A percentile compares a stretch with the other conserved stretches of the same genome.
Evolutionary conservation across 2,797 vertebrate species (phyloP).

Genomic region (Etheostoma nigrum): DNA sequence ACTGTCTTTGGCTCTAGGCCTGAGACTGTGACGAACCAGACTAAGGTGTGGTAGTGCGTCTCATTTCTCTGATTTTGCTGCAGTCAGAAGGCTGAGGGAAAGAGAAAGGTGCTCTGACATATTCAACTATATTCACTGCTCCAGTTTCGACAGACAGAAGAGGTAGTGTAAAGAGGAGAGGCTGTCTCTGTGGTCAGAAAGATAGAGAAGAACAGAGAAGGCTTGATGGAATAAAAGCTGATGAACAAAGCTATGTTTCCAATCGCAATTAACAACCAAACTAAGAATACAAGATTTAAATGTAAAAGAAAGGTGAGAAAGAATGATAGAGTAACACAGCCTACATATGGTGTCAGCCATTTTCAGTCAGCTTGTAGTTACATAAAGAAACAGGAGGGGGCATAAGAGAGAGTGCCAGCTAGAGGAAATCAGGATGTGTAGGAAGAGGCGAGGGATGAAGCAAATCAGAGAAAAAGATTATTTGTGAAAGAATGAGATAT

Average conservation of each 20-base stretch:
- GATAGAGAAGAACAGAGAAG: background rate
- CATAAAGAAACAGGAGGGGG: conserved; percentile 72
- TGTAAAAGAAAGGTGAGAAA: background rate
- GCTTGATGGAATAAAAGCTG: background rate
- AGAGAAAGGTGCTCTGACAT: conserved; percentile 19
- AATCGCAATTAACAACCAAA: background rate
- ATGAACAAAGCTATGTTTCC: background rate
- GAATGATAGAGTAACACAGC: background rate
- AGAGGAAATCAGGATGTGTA: conserved; percentile 54
- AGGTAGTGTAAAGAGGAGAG: background rate
- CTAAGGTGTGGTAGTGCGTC: background rate
- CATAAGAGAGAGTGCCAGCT: conserved; percentile 51
- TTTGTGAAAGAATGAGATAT: conserved; percentile 49
- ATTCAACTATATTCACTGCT: conserved; percentile 31
- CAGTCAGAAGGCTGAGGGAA: conserved; percentile 25
- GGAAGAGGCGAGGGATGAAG: conserved; percentile 51
- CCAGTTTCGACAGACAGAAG: conserved; percentile 9
- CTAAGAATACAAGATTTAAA: background rate
- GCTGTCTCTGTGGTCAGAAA: conserved; percentile 2
- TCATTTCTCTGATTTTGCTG: conserved; percentile 5
- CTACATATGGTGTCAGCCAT: conserved; percentile 51
- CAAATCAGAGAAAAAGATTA: conserved; percentile 40
- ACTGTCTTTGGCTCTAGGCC: background rate
- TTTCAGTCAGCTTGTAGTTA: conserved; percentile 62
- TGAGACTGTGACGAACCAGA: conserved; percentile 8